Percentiles rank a stretch among this genome's conserved stretches.
These are phyloP conservation scores for Caenorhabditis plicata DNA, from an alignment of 2,888 invertebrate species.

Conservation along the genomic window DNA sequence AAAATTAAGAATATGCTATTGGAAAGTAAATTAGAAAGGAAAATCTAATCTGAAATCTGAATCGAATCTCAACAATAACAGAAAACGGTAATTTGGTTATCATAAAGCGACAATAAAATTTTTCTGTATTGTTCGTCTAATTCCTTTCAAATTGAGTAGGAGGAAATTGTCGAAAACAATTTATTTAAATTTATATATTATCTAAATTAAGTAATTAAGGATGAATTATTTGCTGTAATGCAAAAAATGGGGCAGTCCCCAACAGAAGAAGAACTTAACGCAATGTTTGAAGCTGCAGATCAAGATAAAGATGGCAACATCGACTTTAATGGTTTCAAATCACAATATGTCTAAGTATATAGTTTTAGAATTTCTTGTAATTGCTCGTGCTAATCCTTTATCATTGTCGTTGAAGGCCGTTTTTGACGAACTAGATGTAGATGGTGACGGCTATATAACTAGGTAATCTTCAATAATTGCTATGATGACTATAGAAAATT, in stretches of 20 bases:
- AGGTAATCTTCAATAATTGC: conserved; percentile 22
- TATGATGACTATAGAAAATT: conserved; percentile 3
- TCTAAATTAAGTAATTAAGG: conserved; percentile 23
- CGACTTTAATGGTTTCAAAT: conserved; percentile 54
- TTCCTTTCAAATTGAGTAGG: neutral
- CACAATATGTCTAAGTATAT: neutral
- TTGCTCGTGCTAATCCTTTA: conserved; percentile 64
- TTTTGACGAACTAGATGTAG: conserved; percentile 65
- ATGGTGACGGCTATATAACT: conserved; percentile 64
- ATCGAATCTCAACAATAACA: too few species aligned
- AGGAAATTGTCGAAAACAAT: neutral
- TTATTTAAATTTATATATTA: neutral
- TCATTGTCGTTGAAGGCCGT: conserved; percentile 63
- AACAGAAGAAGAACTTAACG: conserved; percentile 62
- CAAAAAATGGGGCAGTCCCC: conserved; percentile 65
- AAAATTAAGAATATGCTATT: too few species aligned
- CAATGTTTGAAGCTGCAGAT: conserved; percentile 65
- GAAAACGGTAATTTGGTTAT: too few species aligned
- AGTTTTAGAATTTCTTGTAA: conserved; percentile 57
- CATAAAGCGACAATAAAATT: too few species aligned
- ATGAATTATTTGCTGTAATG: conserved; percentile 63
- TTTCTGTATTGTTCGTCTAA: too few species aligned
- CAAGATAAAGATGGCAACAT: conserved; percentile 63
- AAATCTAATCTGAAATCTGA: too few species aligned
- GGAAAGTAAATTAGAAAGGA: too few species aligned